These are phyloP conservation scores for Apostichopus leukothele DNA, from an alignment of 53 echinoderm and acorn worm genomes.

Conservation along the genomic window DNA sequence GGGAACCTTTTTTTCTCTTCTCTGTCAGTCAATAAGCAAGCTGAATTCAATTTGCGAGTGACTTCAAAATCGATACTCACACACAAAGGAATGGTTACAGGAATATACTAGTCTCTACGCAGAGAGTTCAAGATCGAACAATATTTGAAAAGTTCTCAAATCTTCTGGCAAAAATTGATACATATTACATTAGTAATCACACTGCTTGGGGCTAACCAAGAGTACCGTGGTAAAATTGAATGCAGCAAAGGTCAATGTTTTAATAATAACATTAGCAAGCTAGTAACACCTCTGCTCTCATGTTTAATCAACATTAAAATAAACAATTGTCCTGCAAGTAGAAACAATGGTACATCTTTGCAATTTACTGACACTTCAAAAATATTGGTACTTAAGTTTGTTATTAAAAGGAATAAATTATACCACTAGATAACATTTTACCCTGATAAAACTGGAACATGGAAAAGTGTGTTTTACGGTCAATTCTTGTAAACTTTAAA, in stretches of 20 bases:
- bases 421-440: too few relatives aligned
- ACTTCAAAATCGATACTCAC: neutral
- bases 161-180: conserved; percentile 3
- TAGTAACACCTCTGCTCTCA: neutral
- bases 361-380: too few relatives aligned
- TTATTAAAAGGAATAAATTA: too few relatives aligned
- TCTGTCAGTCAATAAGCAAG: neutral
- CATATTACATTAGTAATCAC: neutral
- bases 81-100: neutral
- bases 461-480: too few relatives aligned
- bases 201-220: neutral
- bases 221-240: neutral
- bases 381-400: too few relatives aligned
- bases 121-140: neutral
- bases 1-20: neutral
- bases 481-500: too few relatives aligned
- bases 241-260: neutral
- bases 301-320: neutral
- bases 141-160: neutral
- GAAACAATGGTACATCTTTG: too few relatives aligned
- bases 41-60: neutral
- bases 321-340: too few relatives aligned
- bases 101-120: neutral
- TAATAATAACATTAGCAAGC: neutral
- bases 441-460: too few relatives aligned